Base-by-base conservation (phyloP, 2,797 vertebrate species). In the Halcyon badia region DNA sequence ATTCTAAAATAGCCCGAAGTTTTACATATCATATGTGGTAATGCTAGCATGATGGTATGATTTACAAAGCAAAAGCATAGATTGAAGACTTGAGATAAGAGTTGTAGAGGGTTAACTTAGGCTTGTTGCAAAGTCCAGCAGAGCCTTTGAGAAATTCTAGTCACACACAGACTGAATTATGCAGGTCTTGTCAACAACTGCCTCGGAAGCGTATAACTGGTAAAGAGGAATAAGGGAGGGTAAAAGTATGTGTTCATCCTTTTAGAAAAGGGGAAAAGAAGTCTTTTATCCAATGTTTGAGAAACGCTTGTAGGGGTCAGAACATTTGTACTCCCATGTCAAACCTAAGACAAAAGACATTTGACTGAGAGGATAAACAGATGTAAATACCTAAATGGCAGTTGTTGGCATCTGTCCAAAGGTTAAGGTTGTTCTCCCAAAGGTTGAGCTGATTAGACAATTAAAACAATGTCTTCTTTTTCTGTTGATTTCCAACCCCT, bases 361-460 rank as follows among this genome's bases (percentile, higher is more conserved):
- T 97, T 98, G 97, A 98, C 96, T 91, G 83, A 86, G 96, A 98
- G 96, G 97, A 97, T 98, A 98, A 98, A 98, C 98, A 98, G 97
- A 98, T 98, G 97, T 97, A 98, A 98, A 98, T 98, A 96, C 80
- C 92, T 91, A 82, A 97, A 98, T 97, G 97, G 94, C 97, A 97
- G 96, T 80, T 88, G 58, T 94, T 98, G 98, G 98, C 97, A 96
- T 77, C 44, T 78, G 62, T 98, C 97, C 98, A 98, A 97, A 95
- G 94, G 95, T 96, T 96, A 90, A 79, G 83, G 90, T 82, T 96
- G 91, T 92, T 95, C 93, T 95, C 90, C 94, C 89, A 96, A 96
- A 98, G 98, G 95, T 96, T 97, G 95, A 97, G 79, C 81, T 75
- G 60, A 97, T 97, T 97, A 98, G 97, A 98, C 98, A 96, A 95